Base-by-base conservation (phyloP, 2,797 vertebrate species). In the Bucorvus abyssinicus region DNA sequence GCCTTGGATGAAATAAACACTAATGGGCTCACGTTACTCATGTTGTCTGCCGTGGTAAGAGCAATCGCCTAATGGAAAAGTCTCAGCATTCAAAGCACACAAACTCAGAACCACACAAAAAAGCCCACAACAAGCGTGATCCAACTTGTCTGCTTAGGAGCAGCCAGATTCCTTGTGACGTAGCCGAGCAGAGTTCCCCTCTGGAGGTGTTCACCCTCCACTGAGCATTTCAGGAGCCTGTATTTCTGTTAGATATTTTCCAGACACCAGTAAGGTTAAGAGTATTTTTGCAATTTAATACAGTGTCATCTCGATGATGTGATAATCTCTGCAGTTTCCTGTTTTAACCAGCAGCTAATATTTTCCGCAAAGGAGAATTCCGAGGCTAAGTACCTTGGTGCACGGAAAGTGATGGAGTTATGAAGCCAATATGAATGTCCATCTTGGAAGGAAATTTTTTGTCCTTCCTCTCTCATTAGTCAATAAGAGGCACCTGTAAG, bases 51-150 rank as follows among this genome's bases (percentile, higher is more conserved):
- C 42, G 8, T 6, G 19, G 47, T 7, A 29, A 47, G 42, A 76
- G 59, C 22, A 81, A 40, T 59, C 42, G 10, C 40, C 74, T 64
- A 61, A 42, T 29, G 47, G 83, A 42, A 55, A 57, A 60, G 44
- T 42, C 70, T 21, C 24, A 69, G 42, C 56, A 38, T 64, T 76
- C 50, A 12, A 78, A 38, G 4, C 16, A 7, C 3, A 38, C 10
- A 36, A 47, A 12, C 27, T 60, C 12, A 34, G 60, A 63, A n/a
- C 5, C 13, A 27, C 10, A 49, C 12, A 22, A n/a, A 47, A 63
- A 45, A 19, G 0, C 4, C 30, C 34, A 32, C n/a, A 30, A 13
- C 1, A 7, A 75, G 1, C 17, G 18, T 5, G 8, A 38, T 42
- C 24, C 14, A 67, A 2, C 2, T 2, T 24, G 23, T 14, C 42